Base-by-base conservation (phyloP, 2,113 vertebrate genomes). In the Verasper variegatus region DNA sequence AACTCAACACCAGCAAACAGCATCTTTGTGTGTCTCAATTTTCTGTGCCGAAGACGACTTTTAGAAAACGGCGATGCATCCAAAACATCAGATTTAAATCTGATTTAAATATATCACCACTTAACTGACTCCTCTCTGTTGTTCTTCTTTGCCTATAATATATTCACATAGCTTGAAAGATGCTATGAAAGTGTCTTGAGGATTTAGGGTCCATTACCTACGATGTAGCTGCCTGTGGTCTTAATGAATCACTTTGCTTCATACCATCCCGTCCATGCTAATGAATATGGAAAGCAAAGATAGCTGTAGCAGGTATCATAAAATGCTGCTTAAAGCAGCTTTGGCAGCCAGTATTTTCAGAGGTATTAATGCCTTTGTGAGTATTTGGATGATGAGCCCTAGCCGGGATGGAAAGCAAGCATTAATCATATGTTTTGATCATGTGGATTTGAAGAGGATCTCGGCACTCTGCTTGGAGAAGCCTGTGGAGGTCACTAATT, bases 381-480 rank as follows among this genome's bases (percentile, higher is more conserved):
- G 65, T 83, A 40, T 67, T 75, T 78, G 74, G 82, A 84, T 84
- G 84, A 90, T 88, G 88, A 83, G 81, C 55, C 26, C 69, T 76
- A 12, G 80, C 70, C 59, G 62, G 26, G 67, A 82, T 74, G 76
- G 81, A 86, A 80, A 85, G 74, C 52, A 37, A 66, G 80, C 76
- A 89, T 92, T 84, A 91, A 91, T 91, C 88, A 88, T 70, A 81
- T 74, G 24, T 87, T 88, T 79, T 87, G 86, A 89, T 85, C 80
- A 10, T 81, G 83, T 73, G 71, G 76, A 72, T 89, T 73, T 71
- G 40, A 79, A 72, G 84, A 77, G 72, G 76, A 66, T 74, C 79
- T 78, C 71, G 23, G 57, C 78, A 54, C 75, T 74, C 49, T 54
- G 68, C 56, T 62, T 45, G 0, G 18, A 80, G 78, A 51, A 80